phyloP scores from a whole-genome alignment of 1,140 invertebrate species.

The Ditylenchus dipsaci region DNA sequence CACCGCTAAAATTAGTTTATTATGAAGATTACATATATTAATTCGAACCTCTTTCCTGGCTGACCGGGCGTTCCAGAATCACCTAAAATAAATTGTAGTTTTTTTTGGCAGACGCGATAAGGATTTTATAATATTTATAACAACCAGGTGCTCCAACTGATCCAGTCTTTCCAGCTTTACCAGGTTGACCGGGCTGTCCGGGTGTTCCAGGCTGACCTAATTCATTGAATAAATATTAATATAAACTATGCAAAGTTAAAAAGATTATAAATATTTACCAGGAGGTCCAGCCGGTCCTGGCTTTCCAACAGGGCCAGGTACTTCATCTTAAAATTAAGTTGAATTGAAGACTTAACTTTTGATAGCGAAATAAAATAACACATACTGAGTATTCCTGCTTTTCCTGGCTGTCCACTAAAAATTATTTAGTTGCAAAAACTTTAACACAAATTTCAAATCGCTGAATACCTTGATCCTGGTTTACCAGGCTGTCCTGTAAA shows the following conservation, averaged over 20 bases:
- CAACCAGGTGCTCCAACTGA: background rate
- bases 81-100: background rate
- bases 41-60: background rate
- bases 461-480: too few species aligned
- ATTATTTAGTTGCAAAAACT: too few species aligned
- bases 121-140: background rate
- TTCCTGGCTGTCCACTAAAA: constrained; percentile 4
- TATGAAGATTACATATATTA: too few species aligned
- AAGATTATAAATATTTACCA: background rate
- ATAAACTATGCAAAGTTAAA: too few species aligned
- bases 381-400: constrained; percentile 3
- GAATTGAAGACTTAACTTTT: background rate
- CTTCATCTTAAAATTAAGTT: constrained; percentile 23
- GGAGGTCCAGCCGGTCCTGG: constrained; percentile 19
- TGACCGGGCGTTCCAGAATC: background rate
- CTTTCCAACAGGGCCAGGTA: constrained; percentile 19
- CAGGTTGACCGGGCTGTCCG: constrained; percentile 9
- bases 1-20: background rate
- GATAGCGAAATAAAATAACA: background rate
- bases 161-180: constrained; percentile 11
- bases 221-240: background rate
- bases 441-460: too few species aligned
- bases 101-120: background rate
- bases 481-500: too few species aligned
- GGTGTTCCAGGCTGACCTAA: constrained; percentile 12